phyloP scores from a whole-genome alignment of 2,113 vertebrate genomes.

The Cheirogaleus medius region DNA sequence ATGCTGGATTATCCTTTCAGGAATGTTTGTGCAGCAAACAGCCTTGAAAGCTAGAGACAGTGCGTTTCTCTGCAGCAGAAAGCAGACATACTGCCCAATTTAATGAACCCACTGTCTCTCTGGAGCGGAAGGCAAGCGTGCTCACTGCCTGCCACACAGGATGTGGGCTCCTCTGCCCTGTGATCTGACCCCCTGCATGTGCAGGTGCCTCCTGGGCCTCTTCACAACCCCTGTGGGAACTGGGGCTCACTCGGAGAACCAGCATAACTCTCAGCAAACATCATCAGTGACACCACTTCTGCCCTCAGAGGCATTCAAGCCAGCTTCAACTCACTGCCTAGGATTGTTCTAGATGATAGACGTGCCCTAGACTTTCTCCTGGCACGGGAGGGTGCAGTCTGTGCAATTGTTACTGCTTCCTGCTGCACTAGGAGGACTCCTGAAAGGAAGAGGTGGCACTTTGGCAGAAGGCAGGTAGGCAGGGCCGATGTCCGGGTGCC shows the following conservation, averaged over 20 bases:
- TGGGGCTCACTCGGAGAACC: not conserved
- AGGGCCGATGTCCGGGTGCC: accelerated
- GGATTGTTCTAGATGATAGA: not conserved
- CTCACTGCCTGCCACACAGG: not conserved
- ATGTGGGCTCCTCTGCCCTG: not conserved
- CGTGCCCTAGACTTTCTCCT: not conserved
- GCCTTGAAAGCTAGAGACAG: not conserved
- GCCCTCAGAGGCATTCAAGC: not conserved
- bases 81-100: not conserved
- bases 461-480: too few species aligned
- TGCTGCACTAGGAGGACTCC: not conserved
- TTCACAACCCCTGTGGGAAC: not conserved
- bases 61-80: not conserved
- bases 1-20: not conserved
- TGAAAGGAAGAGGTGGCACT: accelerated
- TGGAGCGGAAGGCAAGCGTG: not conserved
- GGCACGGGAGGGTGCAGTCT: not conserved
- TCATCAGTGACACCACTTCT: not conserved
- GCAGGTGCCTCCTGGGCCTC: not conserved
- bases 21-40: not conserved
- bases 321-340: not conserved
- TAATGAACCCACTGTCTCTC: not conserved
- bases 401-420: accelerated
- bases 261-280: not conserved
- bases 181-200: not conserved